Base-by-base conservation (phyloP, 1,140 invertebrate species). In the Drosophila subpulchrella region DNA sequence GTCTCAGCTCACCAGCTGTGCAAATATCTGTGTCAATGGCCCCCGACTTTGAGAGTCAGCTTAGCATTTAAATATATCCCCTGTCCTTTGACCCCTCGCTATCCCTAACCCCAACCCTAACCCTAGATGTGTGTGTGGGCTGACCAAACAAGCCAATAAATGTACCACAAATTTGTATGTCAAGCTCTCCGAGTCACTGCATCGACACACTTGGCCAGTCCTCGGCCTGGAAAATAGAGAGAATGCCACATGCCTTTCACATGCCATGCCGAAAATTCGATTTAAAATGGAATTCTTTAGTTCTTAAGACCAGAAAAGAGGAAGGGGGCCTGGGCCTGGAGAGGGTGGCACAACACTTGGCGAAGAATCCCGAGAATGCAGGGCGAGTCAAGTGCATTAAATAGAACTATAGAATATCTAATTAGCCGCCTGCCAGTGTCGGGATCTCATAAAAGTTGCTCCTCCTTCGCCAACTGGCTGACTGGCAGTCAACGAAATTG, bases 91-190 rank as follows among this genome's bases (percentile, higher is more conserved):
- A 17, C 24, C 32, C 8, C 50, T 27, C 20, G 20, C 8, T 48
- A 34, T 34, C 27, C 5, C 4, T 3, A 32, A 27, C 6, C 17
- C 7, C 27, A 27, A n/a, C n/a, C n/a, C n/a, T 20, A 46, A 1
- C 0, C 17, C 1, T 24, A 12, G 59, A 6, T 32, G 51, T 62
- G 47, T 30, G n/a, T 39, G 24, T 71, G 50, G 62, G 30, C 71
- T 78, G 84, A 75, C 80, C 81, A 89, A 79, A 88, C 84, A 84
- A 89, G 84, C 85, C 84, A 89, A 89, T 89, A 89, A 89, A 89
- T 89, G 81, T 81, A 84, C 84, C 84, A 84, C 84, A 88, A 86
- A 86, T 86, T 72, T 89, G 84, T 89, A 88, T 89, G 84, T 82
- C 81, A 86, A 61, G 54, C 65, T 81, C 75, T 76, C 61, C 79